Evolutionary conservation across 2,888 invertebrate genomes (phyloP), one percentile per base, ranked within the genome.

Genomic region (Stenodera caucasica): DNA sequence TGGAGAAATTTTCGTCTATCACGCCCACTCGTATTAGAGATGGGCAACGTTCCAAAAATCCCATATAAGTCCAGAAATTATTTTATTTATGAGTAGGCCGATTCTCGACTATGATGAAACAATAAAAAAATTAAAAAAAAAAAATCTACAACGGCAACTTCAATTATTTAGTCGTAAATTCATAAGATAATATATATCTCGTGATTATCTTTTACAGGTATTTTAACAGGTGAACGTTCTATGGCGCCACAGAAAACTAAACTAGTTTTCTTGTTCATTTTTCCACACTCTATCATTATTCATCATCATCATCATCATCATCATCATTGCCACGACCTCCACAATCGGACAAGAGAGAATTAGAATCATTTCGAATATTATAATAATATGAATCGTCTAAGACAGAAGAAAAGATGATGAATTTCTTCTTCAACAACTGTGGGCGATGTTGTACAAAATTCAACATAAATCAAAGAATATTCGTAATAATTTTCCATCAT

Each of bases 211-310:
- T 35, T 37, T 26, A 26, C 4, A 26, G 26, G 26, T 26, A 26
- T 26, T 26, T 26, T 26, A n/a, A 45, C 45, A 45, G 45, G 45
- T 45, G 45, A 45, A 45, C 12, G 45, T 45, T 18, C 45, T 45
- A n/a, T 45, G 45, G 45, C 45, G 45, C 45, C 45, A 21, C 7
- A 18, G 2, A 18, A 45, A 18, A 45, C 45, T 45, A 32, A 45
- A 45, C 45, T 45, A 45, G 45, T 45, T 45, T 11, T 45, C 45
- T 45, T 15, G 21, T 21, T 21, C 45, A 11, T 21, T 45, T 45
- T 45, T 21, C 18, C 21, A 32, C 8, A 40, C 18, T 21, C 45
- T 45, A 45, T 45, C 45, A 45, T 45, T 45, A 45, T 45, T 21
- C 21, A 45, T 45, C 45, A 45, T 21, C 45, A 45, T 45, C 40